Evolutionary conservation across 2,888 invertebrate genomes (phyloP).

Genomic region (Caenorhabditis sp.): DNA sequence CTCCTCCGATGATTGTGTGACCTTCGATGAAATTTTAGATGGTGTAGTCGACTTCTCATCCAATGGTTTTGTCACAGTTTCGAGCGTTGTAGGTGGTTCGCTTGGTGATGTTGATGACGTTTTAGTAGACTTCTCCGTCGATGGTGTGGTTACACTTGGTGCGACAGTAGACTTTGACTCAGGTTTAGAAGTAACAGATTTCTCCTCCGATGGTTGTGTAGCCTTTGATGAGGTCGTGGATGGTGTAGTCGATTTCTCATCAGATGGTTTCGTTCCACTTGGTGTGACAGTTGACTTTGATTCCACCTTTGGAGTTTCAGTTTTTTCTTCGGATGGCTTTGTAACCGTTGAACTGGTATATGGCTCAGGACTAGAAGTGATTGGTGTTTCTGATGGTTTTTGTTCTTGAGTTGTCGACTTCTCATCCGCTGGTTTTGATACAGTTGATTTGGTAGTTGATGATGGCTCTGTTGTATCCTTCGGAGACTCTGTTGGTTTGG

Average conservation of each 20-base stretch:
- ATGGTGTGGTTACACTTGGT: neutral
- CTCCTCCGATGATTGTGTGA: neutral
- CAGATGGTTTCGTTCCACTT: neutral
- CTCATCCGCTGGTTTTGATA: constrained; percentile 2
- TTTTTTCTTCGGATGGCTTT: neutral
- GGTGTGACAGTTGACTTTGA: neutral
- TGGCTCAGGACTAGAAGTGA: no score
- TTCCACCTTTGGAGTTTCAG: neutral
- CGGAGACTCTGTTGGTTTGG: neutral
- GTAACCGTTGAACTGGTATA: constrained; percentile 4
- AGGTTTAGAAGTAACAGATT: neutral
- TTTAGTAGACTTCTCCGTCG: no score
- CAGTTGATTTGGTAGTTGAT: neutral
- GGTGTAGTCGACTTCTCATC: neutral
- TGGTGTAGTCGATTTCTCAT: neutral
- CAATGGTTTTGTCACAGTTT: constrained; percentile 2
- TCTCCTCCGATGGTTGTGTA: neutral
- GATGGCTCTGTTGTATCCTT: neutral
- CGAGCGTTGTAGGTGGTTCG: neutral
- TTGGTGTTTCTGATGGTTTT: constrained; percentile 6
- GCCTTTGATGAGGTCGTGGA: constrained; percentile 3
- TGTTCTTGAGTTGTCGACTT: constrained; percentile 2
- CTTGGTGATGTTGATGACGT: neutral
- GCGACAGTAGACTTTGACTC: neutral
- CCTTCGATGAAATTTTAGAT: neutral